Base-by-base conservation (phyloP, 2,888 invertebrate species). In the Holacanthella duospinosa region DNA sequence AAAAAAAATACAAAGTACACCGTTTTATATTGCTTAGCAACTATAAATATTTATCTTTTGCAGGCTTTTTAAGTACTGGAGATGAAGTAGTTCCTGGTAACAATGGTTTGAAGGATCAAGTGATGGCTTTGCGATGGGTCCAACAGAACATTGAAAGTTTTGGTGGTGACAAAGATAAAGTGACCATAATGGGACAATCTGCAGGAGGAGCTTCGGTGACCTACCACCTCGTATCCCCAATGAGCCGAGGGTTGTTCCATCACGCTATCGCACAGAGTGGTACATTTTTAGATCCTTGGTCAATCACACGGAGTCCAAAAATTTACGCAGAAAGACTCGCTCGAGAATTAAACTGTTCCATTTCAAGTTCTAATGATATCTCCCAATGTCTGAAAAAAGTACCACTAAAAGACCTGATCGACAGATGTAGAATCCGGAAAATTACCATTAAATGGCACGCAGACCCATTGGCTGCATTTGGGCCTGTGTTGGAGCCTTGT, bases 401-500 rank as follows among this genome's bases (percentile, higher is more conserved):
- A 2, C 60, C 60, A 12, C 58, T 59, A 1, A 25, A 19, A 21
- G 28, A 36, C 1, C 60, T 63, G 16, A 61, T 53, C 19, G 53
- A 61, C 19, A 19, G 26, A 3, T 27, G 58, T 19, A 28, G 63
- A 1, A 25, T 12, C 0, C 55, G 43, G n/a, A 53, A 60, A 24
- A 48, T 43, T 12, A 58, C 62, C 16, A 1, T 60, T 0, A 64
- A 61, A 55, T 66, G 64, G n/a, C 62, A 61, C 29, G 56, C 29
- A 19, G 66, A 64, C 6, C 66, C 66, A 1, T n/a, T 66, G 6
- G 62, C 66, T 28, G 66, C n/a, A 36, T 66, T 63, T 55, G 66
- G 64, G 9, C 66, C 66, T 2, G 60, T 59, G 9, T 44, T 63
- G 19, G 66, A 66, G 25, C 61, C 64, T 21, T n/a, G n/a, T n/a